phyloP scores from a whole-genome alignment of 2,888 invertebrate species.

The Allygus modestus region DNA sequence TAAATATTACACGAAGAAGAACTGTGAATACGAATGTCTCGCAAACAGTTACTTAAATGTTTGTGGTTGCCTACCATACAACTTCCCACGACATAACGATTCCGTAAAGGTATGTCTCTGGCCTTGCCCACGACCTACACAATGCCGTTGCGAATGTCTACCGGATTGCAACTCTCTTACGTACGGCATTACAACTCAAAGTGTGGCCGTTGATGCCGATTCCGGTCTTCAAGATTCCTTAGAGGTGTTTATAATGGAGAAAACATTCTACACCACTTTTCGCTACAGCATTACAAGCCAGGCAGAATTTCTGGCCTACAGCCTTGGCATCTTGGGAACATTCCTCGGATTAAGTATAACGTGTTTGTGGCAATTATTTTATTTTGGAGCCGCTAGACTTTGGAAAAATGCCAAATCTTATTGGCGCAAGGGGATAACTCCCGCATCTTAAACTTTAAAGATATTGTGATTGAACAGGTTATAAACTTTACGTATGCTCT shows the following conservation, averaged over 20 bases:
- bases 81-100: background rate
- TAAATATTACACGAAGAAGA: slow-evolving; percentile 1
- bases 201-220: too few species aligned
- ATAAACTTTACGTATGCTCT: too few species aligned
- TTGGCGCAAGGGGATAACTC: too few species aligned
- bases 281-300: slow-evolving; percentile 10
- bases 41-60: background rate
- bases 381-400: background rate
- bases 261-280: background rate
- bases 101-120: background rate
- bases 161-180: background rate
- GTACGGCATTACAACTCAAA: background rate
- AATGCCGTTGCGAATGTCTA: background rate
- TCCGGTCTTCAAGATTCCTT: background rate
- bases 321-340: background rate
- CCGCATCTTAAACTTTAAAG: too few species aligned
- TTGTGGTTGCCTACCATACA: background rate
- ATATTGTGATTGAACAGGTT: too few species aligned
- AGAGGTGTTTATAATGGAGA: background rate
- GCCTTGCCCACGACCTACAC: background rate
- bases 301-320: slow-evolving; percentile 3
- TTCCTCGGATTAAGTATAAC: background rate
- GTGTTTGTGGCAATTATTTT: background rate
- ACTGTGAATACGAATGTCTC: background rate
- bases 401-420: too few species aligned